phyloP scores from a whole-genome alignment of 2,113 vertebrate genomes.

The Lepus americanus region DNA sequence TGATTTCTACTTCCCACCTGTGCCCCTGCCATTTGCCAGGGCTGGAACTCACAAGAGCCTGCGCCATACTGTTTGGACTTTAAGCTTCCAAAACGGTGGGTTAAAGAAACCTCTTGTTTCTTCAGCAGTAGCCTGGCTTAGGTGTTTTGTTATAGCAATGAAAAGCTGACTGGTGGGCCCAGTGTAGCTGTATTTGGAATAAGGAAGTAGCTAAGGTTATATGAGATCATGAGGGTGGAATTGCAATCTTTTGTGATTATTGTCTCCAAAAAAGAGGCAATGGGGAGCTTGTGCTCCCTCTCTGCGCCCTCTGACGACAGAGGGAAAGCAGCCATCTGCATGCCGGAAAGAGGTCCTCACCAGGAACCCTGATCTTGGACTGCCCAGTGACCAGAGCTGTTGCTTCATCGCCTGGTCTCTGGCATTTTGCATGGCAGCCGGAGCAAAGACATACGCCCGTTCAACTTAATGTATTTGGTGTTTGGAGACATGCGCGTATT shows the following conservation, averaged over 20 bases:
- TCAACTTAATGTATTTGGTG: not conserved
- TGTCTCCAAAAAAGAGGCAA: not conserved
- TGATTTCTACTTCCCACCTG: no score
- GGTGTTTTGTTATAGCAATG: no score
- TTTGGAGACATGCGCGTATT: not conserved
- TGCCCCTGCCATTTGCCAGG: no score
- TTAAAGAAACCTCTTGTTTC: no score
- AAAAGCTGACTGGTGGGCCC: no score
- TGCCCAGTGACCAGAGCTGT: not conserved
- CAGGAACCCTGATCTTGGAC: not conserved
- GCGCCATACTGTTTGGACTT: no score
- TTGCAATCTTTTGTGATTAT: not conserved
- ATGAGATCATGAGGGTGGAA: not conserved
- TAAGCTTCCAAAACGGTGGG: no score
- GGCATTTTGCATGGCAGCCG: not conserved
- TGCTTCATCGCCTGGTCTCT: not conserved
- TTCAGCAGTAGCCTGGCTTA: no score
- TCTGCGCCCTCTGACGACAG: not conserved
- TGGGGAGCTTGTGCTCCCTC: not conserved
- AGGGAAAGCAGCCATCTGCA: no score
- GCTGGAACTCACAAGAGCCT: no score
- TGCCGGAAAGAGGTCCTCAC: not conserved
- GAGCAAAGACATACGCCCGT: not conserved
- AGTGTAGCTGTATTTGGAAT: not conserved
- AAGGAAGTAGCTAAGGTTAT: not conserved